Evolutionary conservation across 2,888 invertebrate genomes (phyloP).

Genomic region (Noctua janthina): DNA sequence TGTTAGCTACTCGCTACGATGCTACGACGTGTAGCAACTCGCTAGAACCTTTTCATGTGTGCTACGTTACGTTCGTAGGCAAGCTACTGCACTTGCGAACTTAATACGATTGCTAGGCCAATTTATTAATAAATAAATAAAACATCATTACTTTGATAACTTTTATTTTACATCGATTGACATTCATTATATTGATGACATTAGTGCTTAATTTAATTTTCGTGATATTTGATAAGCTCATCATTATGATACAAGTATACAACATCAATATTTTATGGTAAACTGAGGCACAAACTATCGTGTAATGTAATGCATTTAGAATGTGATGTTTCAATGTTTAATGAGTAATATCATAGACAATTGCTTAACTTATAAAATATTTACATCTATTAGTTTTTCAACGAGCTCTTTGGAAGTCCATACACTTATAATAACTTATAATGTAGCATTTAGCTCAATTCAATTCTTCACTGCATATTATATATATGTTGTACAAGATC

Average conservation of each 20-base stretch:
- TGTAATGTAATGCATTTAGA: slow-evolving; percentile 18
- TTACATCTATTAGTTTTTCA: slow-evolving; percentile 19
- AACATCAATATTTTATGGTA: slow-evolving; percentile 7
- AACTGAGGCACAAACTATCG: slow-evolving; percentile 4
- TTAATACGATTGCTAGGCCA: background rate
- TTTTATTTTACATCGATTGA: slow-evolving; percentile 46
- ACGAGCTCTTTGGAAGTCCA: slow-evolving; percentile 19
- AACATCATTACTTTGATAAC: slow-evolving; percentile 42
- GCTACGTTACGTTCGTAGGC: background rate
- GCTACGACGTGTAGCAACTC: slow-evolving; percentile 1
- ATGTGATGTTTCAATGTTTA: slow-evolving; percentile 5
- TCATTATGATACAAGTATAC: slow-evolving; percentile 1
- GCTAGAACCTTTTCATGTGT: background rate
- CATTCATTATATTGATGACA: background rate
- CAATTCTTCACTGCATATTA: background rate
- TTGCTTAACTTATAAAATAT: slow-evolving; percentile 12
- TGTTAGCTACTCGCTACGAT: slow-evolving; percentile 9
- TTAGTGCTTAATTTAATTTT: background rate
- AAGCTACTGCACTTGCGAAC: background rate
- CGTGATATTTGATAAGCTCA: slow-evolving; percentile 5
- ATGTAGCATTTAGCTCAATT: background rate
- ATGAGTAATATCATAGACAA: background rate
- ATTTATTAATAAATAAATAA: slow-evolving; percentile 12
- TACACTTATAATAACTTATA: slow-evolving; percentile 10
- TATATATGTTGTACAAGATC: background rate